Conservation (phyloP, 2,113 vertebrate genomes). For the Chionodraco myersi region DNA sequence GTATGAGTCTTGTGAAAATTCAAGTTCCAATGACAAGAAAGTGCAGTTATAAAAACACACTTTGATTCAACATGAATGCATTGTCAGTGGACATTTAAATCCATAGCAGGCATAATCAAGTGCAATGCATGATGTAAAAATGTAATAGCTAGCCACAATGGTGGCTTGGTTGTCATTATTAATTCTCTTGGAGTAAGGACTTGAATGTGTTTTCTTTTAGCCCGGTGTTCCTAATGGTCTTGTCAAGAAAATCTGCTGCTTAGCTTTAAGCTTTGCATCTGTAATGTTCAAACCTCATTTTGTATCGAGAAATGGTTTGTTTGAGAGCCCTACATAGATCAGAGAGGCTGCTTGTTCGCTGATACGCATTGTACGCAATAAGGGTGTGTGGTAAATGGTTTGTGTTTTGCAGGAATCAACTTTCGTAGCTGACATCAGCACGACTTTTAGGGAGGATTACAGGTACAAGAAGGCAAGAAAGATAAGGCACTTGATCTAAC, state of each 20-base stretch:
- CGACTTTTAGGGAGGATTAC: constrained; percentile 26
- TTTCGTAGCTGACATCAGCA: constrained; percentile 19
- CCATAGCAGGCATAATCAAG: constrained; percentile 54
- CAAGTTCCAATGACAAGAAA: constrained; percentile 41
- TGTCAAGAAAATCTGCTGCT: constrained; percentile 73
- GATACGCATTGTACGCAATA: constrained; percentile 39
- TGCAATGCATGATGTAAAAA: constrained; percentile 34
- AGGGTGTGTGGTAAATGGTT: constrained; percentile 59
- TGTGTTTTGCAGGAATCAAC: constrained; percentile 53
- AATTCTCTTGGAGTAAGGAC: constrained; percentile 67
- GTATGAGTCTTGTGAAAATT: constrained; percentile 51
- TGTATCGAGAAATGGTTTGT: constrained; percentile 64
- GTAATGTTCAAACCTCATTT: constrained; percentile 70
- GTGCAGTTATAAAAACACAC: constrained; percentile 44
- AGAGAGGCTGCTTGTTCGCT: constrained; percentile 51
- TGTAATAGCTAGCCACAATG: constrained; percentile 27
- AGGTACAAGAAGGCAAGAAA: not conserved
- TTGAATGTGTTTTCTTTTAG: constrained; percentile 61
- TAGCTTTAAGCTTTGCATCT: constrained; percentile 74
- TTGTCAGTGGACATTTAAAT: constrained; percentile 66
- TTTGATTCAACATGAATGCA: constrained; percentile 62
- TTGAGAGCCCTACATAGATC: constrained; percentile 62
- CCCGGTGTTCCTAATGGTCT: constrained; percentile 62
- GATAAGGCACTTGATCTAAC: not conserved
- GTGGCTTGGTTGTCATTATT: constrained; percentile 66